Base-by-base conservation (phyloP, 2,797 vertebrate species). In the Lagorchestes hirsutus region DNA sequence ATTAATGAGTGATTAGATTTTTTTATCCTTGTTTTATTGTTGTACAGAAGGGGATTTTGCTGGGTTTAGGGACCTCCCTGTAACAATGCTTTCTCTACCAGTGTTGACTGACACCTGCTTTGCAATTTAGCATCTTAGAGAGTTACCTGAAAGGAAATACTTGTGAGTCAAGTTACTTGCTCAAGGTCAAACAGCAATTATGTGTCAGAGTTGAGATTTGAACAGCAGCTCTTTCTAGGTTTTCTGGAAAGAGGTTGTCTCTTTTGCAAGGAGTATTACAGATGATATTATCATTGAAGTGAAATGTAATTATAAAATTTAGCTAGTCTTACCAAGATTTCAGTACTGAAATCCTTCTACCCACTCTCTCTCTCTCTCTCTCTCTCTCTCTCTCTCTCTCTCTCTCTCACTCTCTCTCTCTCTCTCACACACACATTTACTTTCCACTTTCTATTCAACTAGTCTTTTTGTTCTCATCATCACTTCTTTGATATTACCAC, bases 311-410 rank as follows among this genome's bases (percentile, higher is more conserved):
- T 40, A 82, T 46, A 22, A 46, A 82, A 46, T 46, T 1, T 46
- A 46, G 10, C 16, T 82, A 2, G 5, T 6, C 1, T 24, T 9
- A 46, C 9, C 11, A 67, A 5, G 14, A n/a, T 62, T 27, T 62
- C 34, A 16, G 34, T 74, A 74, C 5, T n/a, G 62, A 40, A 74
- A 74, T 18, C 14, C 5, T 74, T 34, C 10, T 5, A 40, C 3
- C 24, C 18, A 24, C 18, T 82, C 8, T 82, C 18, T 82, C 8
- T 82, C 18, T 82, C n/a, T 24, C 29, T 13, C 59, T 40, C 1
- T 74, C n/a, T 40, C 5, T 74, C 0, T n/a, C 27, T n/a, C 6
- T 14, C 1, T 14, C 31, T 5, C 10, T n/a, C 9, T 29, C 1
- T 57, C 9, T 59, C 58, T 59, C 58, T 59, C 0, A 29, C 6